A percentile compares a stretch with the other conserved stretches of the same genome.
Evolutionary conservation across 2,797 vertebrate species (phyloP).

Genomic region (Tragopan temminckii): DNA sequence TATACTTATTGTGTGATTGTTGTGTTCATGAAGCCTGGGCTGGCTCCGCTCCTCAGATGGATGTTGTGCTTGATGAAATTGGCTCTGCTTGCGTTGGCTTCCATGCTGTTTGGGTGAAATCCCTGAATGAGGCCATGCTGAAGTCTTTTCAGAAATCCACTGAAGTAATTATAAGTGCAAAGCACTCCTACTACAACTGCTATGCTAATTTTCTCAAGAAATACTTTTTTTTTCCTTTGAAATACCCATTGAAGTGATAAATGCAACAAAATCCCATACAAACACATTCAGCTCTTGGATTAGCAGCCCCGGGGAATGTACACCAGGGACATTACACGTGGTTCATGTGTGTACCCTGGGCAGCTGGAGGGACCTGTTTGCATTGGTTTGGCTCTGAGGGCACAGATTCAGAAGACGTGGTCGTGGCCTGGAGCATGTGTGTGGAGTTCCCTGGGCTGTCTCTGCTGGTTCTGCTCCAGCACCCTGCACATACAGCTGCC

Average conservation of each 20-base stretch:
- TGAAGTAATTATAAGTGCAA: background rate
- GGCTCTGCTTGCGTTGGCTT: background rate
- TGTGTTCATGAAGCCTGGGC: background rate
- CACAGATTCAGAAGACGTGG: background rate
- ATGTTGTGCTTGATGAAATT: background rate
- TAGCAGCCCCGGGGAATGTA: background rate
- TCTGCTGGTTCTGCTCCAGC: background rate
- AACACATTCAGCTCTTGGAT: background rate
- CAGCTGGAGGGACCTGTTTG: background rate
- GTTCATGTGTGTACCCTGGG: background rate
- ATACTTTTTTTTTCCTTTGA: background rate
- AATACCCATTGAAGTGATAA: background rate
- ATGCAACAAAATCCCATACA: background rate
- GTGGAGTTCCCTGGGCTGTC: background rate
- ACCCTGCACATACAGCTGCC: background rate
- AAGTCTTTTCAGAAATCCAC: background rate
- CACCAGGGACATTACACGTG: background rate
- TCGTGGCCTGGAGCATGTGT: background rate
- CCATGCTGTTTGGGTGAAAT: background rate
- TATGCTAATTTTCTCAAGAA: background rate
- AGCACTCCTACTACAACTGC: background rate
- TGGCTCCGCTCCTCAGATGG: background rate
- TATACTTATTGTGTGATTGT: background rate
- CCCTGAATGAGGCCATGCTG: background rate
- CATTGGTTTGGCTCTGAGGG: rapidly evolving